A percentile compares a stretch with the other conserved stretches of the same genome.
These are phyloP conservation scores for Leptopilina boulardi DNA, from an alignment of 1,140 invertebrate species.

Conservation along the genomic window DNA sequence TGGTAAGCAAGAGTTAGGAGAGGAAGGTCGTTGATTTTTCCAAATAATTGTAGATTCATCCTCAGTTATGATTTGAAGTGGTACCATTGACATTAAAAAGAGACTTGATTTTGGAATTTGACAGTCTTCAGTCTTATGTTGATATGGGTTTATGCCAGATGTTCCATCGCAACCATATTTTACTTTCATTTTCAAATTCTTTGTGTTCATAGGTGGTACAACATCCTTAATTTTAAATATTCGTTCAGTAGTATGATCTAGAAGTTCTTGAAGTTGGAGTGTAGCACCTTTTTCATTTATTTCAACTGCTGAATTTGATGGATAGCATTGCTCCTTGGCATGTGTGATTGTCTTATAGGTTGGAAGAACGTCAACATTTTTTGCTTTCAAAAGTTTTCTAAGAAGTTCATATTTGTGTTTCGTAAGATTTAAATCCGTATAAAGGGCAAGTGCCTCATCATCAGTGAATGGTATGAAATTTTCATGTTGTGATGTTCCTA, in stretches of 20 bases:
- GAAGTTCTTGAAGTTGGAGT: not conserved
- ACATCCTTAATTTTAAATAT: not conserved
- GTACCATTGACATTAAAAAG: constrained; percentile 3
- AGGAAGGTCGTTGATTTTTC: too few species aligned
- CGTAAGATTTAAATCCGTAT: not conserved
- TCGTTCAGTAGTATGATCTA: not conserved
- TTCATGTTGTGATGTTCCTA: too few species aligned
- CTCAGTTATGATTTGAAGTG: not conserved
- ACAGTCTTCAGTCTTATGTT: not conserved
- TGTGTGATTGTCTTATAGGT: not conserved
- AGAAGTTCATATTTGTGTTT: not conserved
- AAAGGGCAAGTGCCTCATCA: not conserved
- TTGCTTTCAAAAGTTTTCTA: not conserved
- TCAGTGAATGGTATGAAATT: constrained; percentile 1
- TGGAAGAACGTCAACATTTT: not conserved
- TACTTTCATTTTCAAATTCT: not conserved
- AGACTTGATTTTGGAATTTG: not conserved
- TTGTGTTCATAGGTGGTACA: not conserved
- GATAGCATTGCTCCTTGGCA: not conserved
- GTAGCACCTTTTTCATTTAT: not conserved
- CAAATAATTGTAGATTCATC: too few species aligned
- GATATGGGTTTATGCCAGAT: not conserved
- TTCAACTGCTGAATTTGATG: not conserved
- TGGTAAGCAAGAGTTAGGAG: too few species aligned
- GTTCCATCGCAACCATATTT: constrained; percentile 23